A percentile compares a stretch with the other conserved stretches of the same genome.
These are phyloP conservation scores for Tenrec ecaudatus DNA, from an alignment of 2,113 vertebrate species.

Conservation along the genomic window DNA sequence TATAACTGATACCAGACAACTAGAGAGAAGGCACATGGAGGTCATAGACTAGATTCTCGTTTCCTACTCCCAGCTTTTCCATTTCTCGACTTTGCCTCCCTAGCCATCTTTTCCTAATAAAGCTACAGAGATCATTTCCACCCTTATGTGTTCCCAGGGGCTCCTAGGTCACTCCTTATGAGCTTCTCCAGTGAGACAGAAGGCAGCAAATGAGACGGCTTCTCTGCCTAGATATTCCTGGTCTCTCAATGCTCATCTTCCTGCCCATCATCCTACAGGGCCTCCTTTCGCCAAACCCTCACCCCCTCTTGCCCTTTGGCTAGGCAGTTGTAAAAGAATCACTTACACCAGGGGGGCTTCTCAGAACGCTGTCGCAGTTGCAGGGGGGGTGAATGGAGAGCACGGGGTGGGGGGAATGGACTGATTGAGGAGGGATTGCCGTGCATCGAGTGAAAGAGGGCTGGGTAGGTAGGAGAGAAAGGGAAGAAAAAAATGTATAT, in stretches of 20 bases:
- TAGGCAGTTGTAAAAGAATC: slow-evolving; percentile 33
- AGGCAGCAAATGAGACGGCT: background rate
- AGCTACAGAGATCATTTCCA: background rate
- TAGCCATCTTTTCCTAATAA: slow-evolving; percentile 39
- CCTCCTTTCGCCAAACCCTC: background rate
- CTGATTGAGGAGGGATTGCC: slow-evolving; percentile 90
- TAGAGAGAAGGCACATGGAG: background rate
- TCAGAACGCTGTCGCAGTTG: slow-evolving; percentile 92
- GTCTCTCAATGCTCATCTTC: background rate
- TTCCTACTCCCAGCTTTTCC: slow-evolving; percentile 23
- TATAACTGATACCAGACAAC: background rate
- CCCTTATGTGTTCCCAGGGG: background rate
- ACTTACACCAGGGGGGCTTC: slow-evolving; percentile 98
- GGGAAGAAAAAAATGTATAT: background rate
- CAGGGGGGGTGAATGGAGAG: slow-evolving; percentile 91
- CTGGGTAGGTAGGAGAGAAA: slow-evolving; percentile 87
- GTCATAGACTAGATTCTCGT: slow-evolving; percentile 1
- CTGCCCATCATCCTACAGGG: background rate
- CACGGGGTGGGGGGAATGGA: slow-evolving; percentile 92
- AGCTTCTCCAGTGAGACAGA: background rate
- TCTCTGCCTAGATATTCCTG: background rate
- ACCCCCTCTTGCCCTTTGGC: background rate
- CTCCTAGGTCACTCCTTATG: background rate
- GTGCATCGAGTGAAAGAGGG: slow-evolving; percentile 92
- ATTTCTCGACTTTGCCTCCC: slow-evolving; percentile 18